Conservation (phyloP, 2,797 vertebrate species). For the Chelon labrosus region DNA sequence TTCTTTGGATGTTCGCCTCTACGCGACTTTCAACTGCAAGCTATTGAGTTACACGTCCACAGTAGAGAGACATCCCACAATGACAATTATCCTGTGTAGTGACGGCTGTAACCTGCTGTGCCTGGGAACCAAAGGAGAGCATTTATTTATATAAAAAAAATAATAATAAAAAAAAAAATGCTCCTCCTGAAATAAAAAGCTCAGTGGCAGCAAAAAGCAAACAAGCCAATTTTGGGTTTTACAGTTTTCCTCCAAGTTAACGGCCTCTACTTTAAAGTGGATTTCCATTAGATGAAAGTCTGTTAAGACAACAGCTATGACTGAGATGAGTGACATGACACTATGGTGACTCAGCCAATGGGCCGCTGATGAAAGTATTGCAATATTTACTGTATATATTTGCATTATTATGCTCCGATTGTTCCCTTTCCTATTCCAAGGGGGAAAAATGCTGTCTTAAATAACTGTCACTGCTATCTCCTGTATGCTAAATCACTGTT, state of each 20-base stretch:
- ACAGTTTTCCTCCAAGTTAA: slow-evolving; percentile 23
- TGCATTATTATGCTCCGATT: too few relatives aligned
- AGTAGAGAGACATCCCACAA: slow-evolving; percentile 61
- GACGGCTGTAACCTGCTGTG: slow-evolving; percentile 50
- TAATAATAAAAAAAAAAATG: slow-evolving; percentile 51
- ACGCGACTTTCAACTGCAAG: slow-evolving; percentile 41
- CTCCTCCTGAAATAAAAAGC: slow-evolving; percentile 39
- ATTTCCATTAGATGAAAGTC: too few relatives aligned
- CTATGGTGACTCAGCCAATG: too few relatives aligned
- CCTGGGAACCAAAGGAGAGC: slow-evolving; percentile 50
- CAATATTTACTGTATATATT: too few relatives aligned
- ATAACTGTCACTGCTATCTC: too few relatives aligned
- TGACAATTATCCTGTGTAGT: slow-evolving; percentile 57
- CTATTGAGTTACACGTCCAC: slow-evolving; percentile 70
- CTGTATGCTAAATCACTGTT: too few relatives aligned
- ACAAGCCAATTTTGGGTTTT: slow-evolving; percentile 39
- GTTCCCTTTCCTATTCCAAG: too few relatives aligned
- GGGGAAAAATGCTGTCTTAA: too few relatives aligned
- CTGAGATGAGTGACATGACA: too few relatives aligned
- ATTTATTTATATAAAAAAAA: slow-evolving; percentile 53
- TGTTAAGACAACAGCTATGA: too few relatives aligned
- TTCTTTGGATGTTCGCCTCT: slow-evolving; percentile 32
- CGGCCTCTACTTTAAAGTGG: slow-evolving; percentile 28
- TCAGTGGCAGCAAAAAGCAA: slow-evolving; percentile 35
- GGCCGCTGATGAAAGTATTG: too few relatives aligned